A percentile compares a stretch with the other conserved stretches of the same genome.
Evolutionary conservation across 2,113 vertebrate genomes (phyloP).

Genomic region (Gavia stellata): DNA sequence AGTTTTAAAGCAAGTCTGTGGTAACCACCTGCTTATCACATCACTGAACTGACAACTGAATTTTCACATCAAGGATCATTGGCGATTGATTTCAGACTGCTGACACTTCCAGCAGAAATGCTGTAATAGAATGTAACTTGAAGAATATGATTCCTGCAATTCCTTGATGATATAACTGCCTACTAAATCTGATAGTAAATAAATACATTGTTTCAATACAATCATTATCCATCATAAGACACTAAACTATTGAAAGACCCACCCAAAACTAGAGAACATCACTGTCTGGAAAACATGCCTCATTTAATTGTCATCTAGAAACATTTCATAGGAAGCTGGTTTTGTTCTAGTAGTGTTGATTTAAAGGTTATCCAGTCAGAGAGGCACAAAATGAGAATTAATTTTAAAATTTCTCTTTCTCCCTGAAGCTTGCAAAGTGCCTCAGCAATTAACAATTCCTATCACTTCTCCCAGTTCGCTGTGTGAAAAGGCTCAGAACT

Average conservation of each 20-base stretch:
- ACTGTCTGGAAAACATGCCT: not conserved
- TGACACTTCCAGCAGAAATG: not conserved
- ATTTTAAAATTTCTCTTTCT: conserved; percentile 60
- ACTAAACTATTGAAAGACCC: not conserved
- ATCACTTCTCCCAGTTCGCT: conserved; percentile 65
- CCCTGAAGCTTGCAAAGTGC: conserved; percentile 41
- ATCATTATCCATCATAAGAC: not conserved
- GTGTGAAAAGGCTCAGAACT: conserved; percentile 73
- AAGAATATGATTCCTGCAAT: not conserved
- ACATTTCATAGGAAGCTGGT: conserved; percentile 16
- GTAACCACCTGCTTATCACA: not conserved
- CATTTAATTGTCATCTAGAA: conserved; percentile 27
- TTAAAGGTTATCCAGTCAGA: conserved; percentile 69
- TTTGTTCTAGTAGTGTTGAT: conserved; percentile 45
- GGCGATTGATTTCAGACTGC: not conserved
- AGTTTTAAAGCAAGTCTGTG: not conserved
- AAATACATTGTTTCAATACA: not conserved
- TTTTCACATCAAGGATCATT: not conserved
- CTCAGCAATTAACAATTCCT: conserved; percentile 78
- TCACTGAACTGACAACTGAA: not conserved
- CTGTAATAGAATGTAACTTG: not conserved
- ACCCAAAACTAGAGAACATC: not conserved
- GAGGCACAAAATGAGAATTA: conserved; percentile 49
- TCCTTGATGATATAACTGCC: not conserved
- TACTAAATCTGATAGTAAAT: not conserved